These are phyloP conservation scores for Rotaria socialis DNA, from an alignment of 2,888 invertebrate species.

Conservation along the genomic window DNA sequence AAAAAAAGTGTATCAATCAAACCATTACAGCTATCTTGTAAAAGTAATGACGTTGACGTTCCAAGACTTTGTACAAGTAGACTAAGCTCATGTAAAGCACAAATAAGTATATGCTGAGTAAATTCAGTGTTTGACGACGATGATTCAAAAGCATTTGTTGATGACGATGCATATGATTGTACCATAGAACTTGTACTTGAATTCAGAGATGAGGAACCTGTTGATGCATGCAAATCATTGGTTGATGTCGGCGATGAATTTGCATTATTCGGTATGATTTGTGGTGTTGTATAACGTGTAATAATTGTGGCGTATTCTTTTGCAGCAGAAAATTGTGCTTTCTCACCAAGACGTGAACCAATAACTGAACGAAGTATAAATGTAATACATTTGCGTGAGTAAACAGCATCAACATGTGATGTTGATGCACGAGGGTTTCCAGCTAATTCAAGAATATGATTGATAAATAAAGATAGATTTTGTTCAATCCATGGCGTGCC, in stretches of 20 bases:
- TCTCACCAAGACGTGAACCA: slow-evolving; percentile 90
- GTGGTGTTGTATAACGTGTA: slow-evolving; percentile 57
- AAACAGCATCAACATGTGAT: slow-evolving; percentile 93
- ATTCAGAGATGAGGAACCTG: slow-evolving; percentile 8
- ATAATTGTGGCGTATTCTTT: slow-evolving; percentile 86
- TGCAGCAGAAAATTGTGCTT: slow-evolving; percentile 83
- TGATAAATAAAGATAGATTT: slow-evolving; percentile 77
- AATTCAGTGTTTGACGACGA: background rate
- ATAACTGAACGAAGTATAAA: slow-evolving; percentile 85
- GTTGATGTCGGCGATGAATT: slow-evolving; percentile 66
- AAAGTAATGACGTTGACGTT: slow-evolving; percentile 70
- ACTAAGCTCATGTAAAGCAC: slow-evolving; percentile 87
- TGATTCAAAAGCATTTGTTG: background rate
- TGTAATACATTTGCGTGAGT: slow-evolving; percentile 91
- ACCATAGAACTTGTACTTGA: slow-evolving; percentile 4
- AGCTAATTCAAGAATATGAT: slow-evolving; percentile 80
- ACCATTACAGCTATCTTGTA: slow-evolving; percentile 32
- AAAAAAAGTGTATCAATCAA: slow-evolving; percentile 38
- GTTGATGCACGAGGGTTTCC: slow-evolving; percentile 90
- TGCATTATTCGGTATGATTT: slow-evolving; percentile 71
- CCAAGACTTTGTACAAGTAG: slow-evolving; percentile 81
- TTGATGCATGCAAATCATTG: background rate
- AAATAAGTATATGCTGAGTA: slow-evolving; percentile 80
- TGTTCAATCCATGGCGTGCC: slow-evolving; percentile 90
- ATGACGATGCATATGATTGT: background rate